Evolutionary conservation across 2,888 invertebrate species (phyloP), one percentile per base, ranked within the genome.

Genomic region (Vandiemenella viatica): DNA sequence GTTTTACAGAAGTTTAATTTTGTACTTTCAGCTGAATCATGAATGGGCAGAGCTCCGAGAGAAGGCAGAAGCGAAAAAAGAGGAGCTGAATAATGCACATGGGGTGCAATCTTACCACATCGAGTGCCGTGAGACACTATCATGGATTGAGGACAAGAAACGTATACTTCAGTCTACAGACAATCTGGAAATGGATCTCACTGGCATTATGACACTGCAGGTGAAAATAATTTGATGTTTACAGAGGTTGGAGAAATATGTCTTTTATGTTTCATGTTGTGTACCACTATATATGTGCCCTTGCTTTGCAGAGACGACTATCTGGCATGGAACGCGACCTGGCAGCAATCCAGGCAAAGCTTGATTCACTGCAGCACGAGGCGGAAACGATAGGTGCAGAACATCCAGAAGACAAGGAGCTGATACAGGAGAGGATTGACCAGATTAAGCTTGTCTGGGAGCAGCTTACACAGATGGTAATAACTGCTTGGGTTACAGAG

Each of bases 121-220:
- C 70, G 98, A 99, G 68, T 97, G 96, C 66, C 84, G 93, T 60
- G 97, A 97, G 72, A 97, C 97, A 1, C 88, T 93, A 46, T 86
- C 92, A 3, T 97, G 96, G 97, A 97, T 97, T 66, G 93, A 97
- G 67, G 98, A 99, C 68, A 99, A 99, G 76, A 93, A 95, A 63
- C 83, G 97, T 59, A 90, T 99, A 58, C 74, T 99, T 42, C 96
- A 98, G 61, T 92, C 95, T 60, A 97, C 97, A 4, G 97, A 97
- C 65, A 92, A 91, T 62, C 73, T 99, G 60, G 95, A 96, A 68
- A 97, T 97, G 88, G 98, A 99, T 67, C 77, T 99, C 59, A 91
- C 90, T 49, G 90, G 90, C 58, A 95, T 98, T 40, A 99, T 99
- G 96, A 97, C 96, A 0, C 74, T 98, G 26, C 71, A 71, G 62